Evolutionary conservation across 2,888 invertebrate species (phyloP).

Genomic region (Tryphoninae sp.): DNA sequence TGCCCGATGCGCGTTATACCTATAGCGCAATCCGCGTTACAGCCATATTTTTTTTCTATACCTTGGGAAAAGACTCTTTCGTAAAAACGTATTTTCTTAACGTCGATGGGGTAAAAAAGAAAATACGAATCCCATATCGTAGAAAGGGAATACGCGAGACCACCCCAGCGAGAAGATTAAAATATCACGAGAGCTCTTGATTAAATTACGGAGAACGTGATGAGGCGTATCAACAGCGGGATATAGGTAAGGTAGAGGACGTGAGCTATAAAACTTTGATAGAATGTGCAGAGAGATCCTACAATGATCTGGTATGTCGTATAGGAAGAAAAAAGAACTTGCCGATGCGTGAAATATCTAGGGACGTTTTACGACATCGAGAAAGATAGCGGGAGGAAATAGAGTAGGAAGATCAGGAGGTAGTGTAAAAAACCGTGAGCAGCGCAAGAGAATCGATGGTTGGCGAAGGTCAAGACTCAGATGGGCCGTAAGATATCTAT

Average conservation of each 20-base stretch:
- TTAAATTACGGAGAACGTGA: slow-evolving; percentile 15
- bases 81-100: slow-evolving; percentile 7
- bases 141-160: neutral
- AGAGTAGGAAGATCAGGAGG: slow-evolving; percentile 29
- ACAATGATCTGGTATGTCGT: neutral
- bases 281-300: neutral
- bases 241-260: neutral
- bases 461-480: slow-evolving; percentile 66
- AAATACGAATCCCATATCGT: neutral
- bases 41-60: slow-evolving; percentile 22
- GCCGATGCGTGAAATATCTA: slow-evolving; percentile 24
- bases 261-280: neutral
- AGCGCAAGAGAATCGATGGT: slow-evolving; percentile 59
- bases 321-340: slow-evolving; percentile 14
- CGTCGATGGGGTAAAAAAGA: slow-evolving; percentile 2
- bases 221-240: neutral
- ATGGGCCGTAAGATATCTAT: slow-evolving; percentile 29
- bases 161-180: slow-evolving; percentile 24
- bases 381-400: slow-evolving; percentile 25
- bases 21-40: neutral
- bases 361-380: slow-evolving; percentile 49
- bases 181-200: slow-evolving; percentile 28
- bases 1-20: neutral
- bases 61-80: neutral
- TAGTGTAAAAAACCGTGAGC: slow-evolving; percentile 51